Conservation (phyloP, 2,113 vertebrate genomes). For the Oncorhynchus keta region DNA sequence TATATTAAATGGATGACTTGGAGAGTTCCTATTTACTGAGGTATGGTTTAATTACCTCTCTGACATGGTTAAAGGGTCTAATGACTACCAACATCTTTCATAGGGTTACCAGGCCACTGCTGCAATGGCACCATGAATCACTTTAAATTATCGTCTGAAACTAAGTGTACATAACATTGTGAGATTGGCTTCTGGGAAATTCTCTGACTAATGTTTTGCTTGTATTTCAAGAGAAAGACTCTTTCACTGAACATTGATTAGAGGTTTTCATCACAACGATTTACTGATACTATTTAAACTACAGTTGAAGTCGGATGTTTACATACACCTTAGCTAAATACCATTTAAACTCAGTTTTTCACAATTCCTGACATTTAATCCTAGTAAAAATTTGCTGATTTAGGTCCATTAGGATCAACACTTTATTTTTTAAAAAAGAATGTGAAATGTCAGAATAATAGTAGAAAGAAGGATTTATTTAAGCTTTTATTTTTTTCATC, state of each 20-base stretch:
- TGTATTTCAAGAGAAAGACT: conserved; percentile 2
- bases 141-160: conserved; percentile 54
- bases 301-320: no score
- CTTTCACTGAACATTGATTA: no score
- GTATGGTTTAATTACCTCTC: conserved; percentile 70
- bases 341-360: no score
- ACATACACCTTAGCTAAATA: no score
- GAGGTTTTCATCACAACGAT: not conserved
- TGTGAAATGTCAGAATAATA: no score
- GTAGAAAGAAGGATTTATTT: no score
- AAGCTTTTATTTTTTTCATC: no score
- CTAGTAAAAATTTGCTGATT: no score
- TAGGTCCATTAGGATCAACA: no score
- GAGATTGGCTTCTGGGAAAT: conserved; percentile 2
- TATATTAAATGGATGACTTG: conserved; percentile 37
- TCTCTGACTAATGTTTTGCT: conserved; percentile 9
- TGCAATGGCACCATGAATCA: conserved; percentile 76
- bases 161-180: conserved; percentile 15
- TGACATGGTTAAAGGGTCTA: conserved; percentile 63
- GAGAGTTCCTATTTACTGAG: conserved; percentile 39
- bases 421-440: no score
- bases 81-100: conserved; percentile 69
- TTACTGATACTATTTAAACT: not conserved
- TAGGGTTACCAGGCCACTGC: conserved; percentile 58
- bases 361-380: no score